These are phyloP conservation scores for Elegia similella DNA, from an alignment of 2,888 invertebrate species.

Conservation along the genomic window DNA sequence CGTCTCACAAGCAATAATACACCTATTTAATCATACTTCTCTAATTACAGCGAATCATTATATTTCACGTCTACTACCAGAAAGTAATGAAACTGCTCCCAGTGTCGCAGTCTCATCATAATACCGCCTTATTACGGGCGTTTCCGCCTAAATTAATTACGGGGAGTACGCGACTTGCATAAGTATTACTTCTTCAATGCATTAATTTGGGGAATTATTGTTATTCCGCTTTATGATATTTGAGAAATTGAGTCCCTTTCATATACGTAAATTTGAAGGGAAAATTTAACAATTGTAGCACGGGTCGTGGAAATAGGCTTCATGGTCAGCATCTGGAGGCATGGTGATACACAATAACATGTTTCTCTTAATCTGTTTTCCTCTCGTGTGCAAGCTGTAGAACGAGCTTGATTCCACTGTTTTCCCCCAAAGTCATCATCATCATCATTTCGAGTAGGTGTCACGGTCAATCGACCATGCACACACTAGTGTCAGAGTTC, in stretches of 20 bases:
- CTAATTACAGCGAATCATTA: neutral
- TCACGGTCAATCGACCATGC: too few relatives aligned
- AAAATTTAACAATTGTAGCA: too few relatives aligned
- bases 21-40: neutral
- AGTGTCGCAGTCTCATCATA: slow-evolving; percentile 3
- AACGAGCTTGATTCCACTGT: too few relatives aligned
- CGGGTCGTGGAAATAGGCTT: too few relatives aligned
- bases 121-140: slow-evolving; percentile 14
- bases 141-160: slow-evolving; percentile 17
- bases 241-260: neutral
- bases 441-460: too few relatives aligned
- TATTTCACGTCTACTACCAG: neutral
- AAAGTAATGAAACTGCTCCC: neutral
- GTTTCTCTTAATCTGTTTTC: too few relatives aligned
- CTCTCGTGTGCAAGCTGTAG: too few relatives aligned
- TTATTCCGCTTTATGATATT: neutral
- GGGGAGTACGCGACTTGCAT: slow-evolving; percentile 6
- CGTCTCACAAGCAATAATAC: too few relatives aligned
- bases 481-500: too few relatives aligned
- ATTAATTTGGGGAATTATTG: neutral
- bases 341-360: too few relatives aligned
- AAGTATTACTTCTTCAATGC: neutral
- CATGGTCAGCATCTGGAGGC: too few relatives aligned
- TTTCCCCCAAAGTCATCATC: too few relatives aligned
- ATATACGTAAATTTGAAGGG: neutral